Base-by-base conservation (phyloP, 2,888 invertebrate species). In the Cataglyphis cursor region DNA sequence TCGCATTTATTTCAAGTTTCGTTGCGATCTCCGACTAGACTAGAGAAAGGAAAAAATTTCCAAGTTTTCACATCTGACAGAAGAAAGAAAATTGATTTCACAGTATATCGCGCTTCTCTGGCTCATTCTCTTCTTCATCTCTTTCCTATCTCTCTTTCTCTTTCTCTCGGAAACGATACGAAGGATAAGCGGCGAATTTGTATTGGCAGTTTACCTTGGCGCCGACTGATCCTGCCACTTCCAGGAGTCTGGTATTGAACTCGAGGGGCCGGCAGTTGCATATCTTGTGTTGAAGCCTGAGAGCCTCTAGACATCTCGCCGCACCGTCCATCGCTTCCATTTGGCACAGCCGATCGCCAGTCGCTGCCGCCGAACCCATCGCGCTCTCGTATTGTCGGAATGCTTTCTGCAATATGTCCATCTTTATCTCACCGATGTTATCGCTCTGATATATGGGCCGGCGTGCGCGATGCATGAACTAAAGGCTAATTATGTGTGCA, bases 281-380 rank as follows among this genome's bases (percentile, higher is more conserved):
- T 91, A 98, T 98, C 93, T 98, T 97, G 92, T 97, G 97, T 92
- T 98, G 97, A 8, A 97, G 95, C 88, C 97, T 95, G 44, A 98
- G 94, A 0, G 97, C 97, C 92, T 98, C 98, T 54, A 98, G 95
- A 91, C 98, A 98, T 65, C 97, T 95, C 0, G 98, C 98, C 0
- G 97, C 98, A 0, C 98, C 98, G 91, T 98, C 98, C 98, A 98
- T 98, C 0, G 98, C 98, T 92, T 98, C 98, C 98, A 98, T 98
- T 94, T 98, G 98, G 10, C 98, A 97, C 85, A 98, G 96, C 0
- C 98, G 96, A 94, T 98, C 98, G 0, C 98, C 98, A 90, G 98
- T 96, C 0, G 97, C 96, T 0, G 97, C 97, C 0, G 97, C 97
- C 3, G 96, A 96, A 0, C 97, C 98, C 98, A 98, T 98, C 0